phyloP scores from a whole-genome alignment of 2,113 vertebrate genomes.

The Nothocercus nigrocapillus region DNA sequence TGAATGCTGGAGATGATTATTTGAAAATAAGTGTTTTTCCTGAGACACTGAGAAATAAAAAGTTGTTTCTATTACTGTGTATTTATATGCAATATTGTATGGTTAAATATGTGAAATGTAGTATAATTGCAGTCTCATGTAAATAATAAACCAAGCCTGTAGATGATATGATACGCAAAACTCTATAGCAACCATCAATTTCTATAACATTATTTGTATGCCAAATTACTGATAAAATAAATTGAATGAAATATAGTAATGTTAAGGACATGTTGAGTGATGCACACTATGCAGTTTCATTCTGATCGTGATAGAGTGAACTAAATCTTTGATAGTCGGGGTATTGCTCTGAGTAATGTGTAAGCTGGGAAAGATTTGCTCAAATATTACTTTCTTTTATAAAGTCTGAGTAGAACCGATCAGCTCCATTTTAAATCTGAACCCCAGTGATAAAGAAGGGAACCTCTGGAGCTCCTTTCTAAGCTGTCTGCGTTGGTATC shows the following conservation, averaged over 20 bases:
- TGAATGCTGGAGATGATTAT: not conserved
- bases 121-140: slow-evolving; percentile 13
- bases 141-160: slow-evolving; percentile 16
- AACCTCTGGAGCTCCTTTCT: not conserved
- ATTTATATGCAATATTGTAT: not conserved
- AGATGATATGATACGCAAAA: slow-evolving; percentile 10
- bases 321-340: not conserved
- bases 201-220: not conserved
- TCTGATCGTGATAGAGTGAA: not conserved
- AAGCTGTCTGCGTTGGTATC: not conserved
- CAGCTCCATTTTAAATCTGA: not conserved
- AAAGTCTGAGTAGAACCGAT: not conserved
- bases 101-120: slow-evolving; percentile 17
- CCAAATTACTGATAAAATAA: not conserved
- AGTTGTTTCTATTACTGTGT: not conserved
- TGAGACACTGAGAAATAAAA: not conserved
- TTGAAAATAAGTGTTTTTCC: not conserved
- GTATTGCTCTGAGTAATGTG: not conserved
- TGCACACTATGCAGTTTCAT: not conserved
- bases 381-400: not conserved
- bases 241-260: not conserved
- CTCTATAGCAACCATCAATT: not conserved
- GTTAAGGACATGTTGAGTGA: not conserved
- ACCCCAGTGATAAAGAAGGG: not conserved
- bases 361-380: not conserved